These are phyloP conservation scores for Parnassius orleans DNA, from an alignment of 2,888 invertebrate species.

Conservation along the genomic window DNA sequence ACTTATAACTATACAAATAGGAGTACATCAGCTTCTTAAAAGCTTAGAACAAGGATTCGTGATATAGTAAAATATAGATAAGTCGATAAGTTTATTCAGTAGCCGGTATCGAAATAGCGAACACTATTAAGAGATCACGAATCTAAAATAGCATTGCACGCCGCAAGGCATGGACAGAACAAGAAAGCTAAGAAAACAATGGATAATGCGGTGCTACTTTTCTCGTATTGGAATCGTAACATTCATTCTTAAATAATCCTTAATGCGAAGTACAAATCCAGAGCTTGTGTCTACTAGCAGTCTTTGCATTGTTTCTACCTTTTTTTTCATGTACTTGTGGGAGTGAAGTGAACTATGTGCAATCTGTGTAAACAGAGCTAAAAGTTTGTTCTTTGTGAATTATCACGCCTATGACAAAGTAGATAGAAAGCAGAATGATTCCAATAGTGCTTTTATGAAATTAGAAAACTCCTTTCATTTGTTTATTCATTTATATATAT, in stretches of 20 bases:
- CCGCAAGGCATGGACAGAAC: slow-evolving; percentile 50
- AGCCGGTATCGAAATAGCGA: slow-evolving; percentile 52
- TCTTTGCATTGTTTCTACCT: slow-evolving; percentile 22
- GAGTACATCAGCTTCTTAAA: background rate
- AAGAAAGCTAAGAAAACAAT: slow-evolving; percentile 54
- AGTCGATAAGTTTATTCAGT: slow-evolving; percentile 41
- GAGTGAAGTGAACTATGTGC: slow-evolving; percentile 6
- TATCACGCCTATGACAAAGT: too few species aligned
- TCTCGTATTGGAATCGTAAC: slow-evolving; percentile 31
- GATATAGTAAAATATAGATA: slow-evolving; percentile 22
- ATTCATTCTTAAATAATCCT: slow-evolving; percentile 27
- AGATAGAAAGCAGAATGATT: too few species aligned
- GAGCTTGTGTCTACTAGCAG: slow-evolving; percentile 17
- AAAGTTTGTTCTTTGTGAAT: background rate
- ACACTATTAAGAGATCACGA: slow-evolving; percentile 71
- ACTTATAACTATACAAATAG: background rate
- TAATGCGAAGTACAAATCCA: slow-evolving; percentile 27
- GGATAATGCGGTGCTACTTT: slow-evolving; percentile 41
- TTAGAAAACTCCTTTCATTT: too few species aligned
- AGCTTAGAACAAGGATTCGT: slow-evolving; percentile 35
- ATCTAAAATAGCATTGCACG: slow-evolving; percentile 63
- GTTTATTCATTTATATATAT: too few species aligned
- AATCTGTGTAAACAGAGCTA: slow-evolving; percentile 1
- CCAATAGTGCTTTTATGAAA: background rate
- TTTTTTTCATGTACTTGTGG: slow-evolving; percentile 10